phyloP scores from a whole-genome alignment of 64 coral and sea anemone genomes.

The Stichodactyla helianthus region DNA sequence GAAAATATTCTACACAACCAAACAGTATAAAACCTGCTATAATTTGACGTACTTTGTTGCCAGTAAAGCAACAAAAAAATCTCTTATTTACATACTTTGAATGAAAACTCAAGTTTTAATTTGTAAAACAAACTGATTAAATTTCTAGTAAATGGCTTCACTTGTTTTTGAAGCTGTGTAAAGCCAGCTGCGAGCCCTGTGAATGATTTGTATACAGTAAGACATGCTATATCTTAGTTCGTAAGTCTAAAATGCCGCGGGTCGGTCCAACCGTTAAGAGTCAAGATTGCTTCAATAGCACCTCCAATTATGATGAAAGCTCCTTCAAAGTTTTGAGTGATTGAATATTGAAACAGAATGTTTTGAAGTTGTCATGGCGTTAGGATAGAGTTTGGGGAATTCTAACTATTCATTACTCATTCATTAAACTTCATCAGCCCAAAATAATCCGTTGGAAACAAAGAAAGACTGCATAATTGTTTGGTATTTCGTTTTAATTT shows the following conservation, averaged over 20 bases:
- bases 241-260: too few species aligned
- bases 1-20: background rate
- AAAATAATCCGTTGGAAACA: too few species aligned
- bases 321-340: background rate
- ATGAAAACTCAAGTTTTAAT: background rate
- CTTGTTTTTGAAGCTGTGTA: background rate
- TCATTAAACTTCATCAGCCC: background rate
- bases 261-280: background rate
- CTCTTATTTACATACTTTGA: background rate
- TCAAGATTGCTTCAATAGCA: background rate
- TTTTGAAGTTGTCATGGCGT: background rate
- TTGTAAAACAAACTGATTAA: conserved; percentile 3
- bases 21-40: background rate
- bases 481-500: too few species aligned
- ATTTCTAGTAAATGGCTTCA: background rate
- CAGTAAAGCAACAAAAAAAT: background rate
- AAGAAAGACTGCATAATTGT: too few species aligned
- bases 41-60: too few species aligned
- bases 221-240: too few species aligned
- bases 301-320: background rate
- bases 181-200: background rate
- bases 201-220: too few species aligned
- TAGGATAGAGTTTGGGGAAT: background rate
- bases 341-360: background rate
- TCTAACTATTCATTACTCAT: background rate